Base-by-base conservation (phyloP, 2,797 vertebrate genomes). In the Anisognathus igniventris region DNA sequence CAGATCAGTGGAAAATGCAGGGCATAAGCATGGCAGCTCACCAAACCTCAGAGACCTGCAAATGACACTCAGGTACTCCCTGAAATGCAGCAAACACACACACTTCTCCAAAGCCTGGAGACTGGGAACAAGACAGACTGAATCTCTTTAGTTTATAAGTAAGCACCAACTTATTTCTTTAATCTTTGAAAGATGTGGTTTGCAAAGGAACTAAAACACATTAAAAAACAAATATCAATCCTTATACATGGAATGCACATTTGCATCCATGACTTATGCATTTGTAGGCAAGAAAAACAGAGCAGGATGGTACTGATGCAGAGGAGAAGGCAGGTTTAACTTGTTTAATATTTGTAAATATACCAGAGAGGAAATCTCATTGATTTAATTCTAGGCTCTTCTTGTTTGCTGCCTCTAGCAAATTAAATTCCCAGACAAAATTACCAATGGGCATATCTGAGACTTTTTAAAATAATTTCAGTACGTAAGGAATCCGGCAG, bases 381-480 rank as follows among this genome's bases (percentile, higher is more conserved):
- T 90, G 53, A 27, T 92, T 91, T 93, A 88, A 86, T 78, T 78
- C 68, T 57, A 91, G n/a, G 15, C 28, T 93, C 31, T 89, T 40
- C 33, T 91, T 90, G 39, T 88, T 95, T 96, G 78, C 70, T 95
- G 81, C 64, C 73, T 80, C 71, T 53, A 77, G 75, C 37, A 95
- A 94, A 93, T 61, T 72, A 60, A 71, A 92, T 94, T 95, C 80
- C 39, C 70, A 84, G 72, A 89, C 78, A 87, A 93, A 97, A 89
- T 93, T 84, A 86, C 53, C 31, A 89, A 8, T 33, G 11, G 37
- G 23, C 30, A 37, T 82, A 86, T 60, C 74, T 73, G 48, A 95
- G 83, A 75, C 31, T 71, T 76, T 71, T 86, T 30, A 62, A 58
- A 82, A 89, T 85, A 5, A 78, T 42, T 58, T 90, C 31, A 79